phyloP scores from a whole-genome alignment of 2,797 vertebrate genomes.

The Sebastiscus tertius region DNA sequence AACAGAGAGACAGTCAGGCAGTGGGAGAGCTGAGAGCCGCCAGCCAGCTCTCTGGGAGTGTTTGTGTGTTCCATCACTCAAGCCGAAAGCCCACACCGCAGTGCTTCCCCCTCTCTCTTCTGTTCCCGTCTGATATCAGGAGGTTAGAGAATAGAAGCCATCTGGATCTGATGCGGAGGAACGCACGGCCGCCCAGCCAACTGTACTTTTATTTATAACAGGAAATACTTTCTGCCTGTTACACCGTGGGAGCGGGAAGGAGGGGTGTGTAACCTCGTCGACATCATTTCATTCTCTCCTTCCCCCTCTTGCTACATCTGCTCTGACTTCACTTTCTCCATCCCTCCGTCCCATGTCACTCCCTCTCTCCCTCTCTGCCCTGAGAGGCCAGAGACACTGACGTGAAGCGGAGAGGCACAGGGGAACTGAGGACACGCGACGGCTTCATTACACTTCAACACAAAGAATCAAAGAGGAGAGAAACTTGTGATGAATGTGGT shows the following conservation, averaged over 20 bases:
- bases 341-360: not conserved
- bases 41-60: not conserved
- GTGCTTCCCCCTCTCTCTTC: not conserved
- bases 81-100: not conserved
- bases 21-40: slow-evolving; percentile 8
- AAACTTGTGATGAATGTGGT: slow-evolving; percentile 14
- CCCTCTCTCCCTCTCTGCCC: not conserved
- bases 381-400: not conserved
- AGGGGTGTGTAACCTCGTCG: not conserved
- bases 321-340: slow-evolving; percentile 48
- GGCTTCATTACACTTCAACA: not conserved
- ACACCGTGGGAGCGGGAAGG: slow-evolving; percentile 8
- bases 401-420: not conserved
- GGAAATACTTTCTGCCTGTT: slow-evolving; percentile 61
- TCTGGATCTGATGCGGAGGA: slow-evolving; percentile 62
- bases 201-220: slow-evolving; percentile 65
- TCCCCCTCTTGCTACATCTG: slow-evolving; percentile 30
- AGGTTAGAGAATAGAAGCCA: slow-evolving; percentile 60
- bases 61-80: slow-evolving; percentile 26
- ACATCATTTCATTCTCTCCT: not conserved
- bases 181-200: slow-evolving; percentile 23
- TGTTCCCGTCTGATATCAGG: slow-evolving; percentile 39
- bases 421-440: slow-evolving; percentile 8
- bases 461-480: slow-evolving; percentile 11
- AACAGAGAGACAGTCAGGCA: slow-evolving; percentile 14